Percentiles rank a stretch among this genome's conserved stretches.
Evolutionary conservation across 2,797 vertebrate genomes (phyloP).

Genomic region (Anableps anableps): DNA sequence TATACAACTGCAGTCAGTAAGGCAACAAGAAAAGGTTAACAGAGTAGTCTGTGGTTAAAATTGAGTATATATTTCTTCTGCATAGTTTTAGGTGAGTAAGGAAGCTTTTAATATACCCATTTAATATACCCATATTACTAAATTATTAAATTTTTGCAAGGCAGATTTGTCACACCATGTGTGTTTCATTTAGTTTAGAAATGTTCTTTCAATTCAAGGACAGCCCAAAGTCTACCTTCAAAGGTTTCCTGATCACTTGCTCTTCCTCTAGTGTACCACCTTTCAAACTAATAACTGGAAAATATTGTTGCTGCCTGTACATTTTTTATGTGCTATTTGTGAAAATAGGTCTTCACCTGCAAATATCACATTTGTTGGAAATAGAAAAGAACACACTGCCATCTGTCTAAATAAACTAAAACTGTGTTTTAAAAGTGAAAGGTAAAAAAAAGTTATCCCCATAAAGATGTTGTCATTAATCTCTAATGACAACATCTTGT

Average conservation of each 20-base stretch:
- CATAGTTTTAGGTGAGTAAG: background rate
- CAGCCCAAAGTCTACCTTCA: background rate
- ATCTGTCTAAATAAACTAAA: background rate
- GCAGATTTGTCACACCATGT: background rate
- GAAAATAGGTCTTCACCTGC: background rate
- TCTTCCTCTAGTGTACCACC: background rate
- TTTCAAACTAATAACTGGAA: background rate
- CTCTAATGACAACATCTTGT: too few relatives aligned
- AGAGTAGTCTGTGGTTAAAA: background rate
- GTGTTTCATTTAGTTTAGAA: background rate
- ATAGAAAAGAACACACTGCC: background rate
- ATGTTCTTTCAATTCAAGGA: background rate
- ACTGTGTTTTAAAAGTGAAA: background rate
- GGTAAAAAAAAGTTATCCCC: background rate
- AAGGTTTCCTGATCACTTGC: background rate
- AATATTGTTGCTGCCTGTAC: background rate
- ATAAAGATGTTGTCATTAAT: background rate
- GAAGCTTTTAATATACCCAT: background rate
- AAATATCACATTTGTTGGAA: background rate
- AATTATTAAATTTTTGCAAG: background rate
- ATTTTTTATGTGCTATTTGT: background rate
- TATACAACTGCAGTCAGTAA: background rate
- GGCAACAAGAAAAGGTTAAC: background rate
- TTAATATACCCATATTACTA: too few relatives aligned
- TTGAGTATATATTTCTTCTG: background rate